These are phyloP conservation scores for Blera fallax DNA, from an alignment of 2,888 invertebrate genomes.

Conservation along the genomic window DNA sequence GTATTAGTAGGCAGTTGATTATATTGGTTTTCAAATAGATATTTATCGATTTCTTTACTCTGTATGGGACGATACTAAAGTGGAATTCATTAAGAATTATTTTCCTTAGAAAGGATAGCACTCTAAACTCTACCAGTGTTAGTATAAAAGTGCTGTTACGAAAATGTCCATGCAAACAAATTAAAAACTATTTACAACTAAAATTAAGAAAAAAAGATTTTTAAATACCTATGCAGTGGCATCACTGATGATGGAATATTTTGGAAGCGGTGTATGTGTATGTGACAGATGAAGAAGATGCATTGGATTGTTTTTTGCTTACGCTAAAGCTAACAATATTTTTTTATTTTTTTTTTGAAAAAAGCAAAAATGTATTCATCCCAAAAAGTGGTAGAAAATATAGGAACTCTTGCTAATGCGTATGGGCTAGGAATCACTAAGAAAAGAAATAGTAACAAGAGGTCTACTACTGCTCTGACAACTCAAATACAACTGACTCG, in stretches of 20 bases:
- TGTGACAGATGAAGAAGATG: constrained; percentile 16
- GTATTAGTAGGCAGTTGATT: too few species aligned
- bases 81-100: too few species aligned
- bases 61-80: too few species aligned
- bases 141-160: background rate
- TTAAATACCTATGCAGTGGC: constrained; percentile 37
- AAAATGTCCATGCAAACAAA: background rate
- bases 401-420: constrained; percentile 58
- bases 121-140: background rate
- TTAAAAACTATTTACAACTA: constrained; percentile 6
- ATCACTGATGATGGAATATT: constrained; percentile 21
- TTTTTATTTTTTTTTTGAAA: background rate
- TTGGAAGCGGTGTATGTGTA: constrained; percentile 24
- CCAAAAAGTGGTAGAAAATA: constrained; percentile 32
- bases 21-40: too few species aligned
- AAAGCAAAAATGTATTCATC: constrained; percentile 17
- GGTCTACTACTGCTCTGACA: constrained; percentile 81
- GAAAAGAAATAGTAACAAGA: constrained; percentile 44
- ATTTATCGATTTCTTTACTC: too few species aligned
- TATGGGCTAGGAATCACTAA: constrained; percentile 60
- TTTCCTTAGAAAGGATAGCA: too few species aligned
- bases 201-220: background rate
- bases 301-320: background rate
- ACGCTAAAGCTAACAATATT: background rate
- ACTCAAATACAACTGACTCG: constrained; percentile 82